Percentiles rank a stretch among this genome's conserved stretches.
Conservation (phyloP, 2,888 invertebrate genomes). For the Scelioninae gen. 2 region DNA sequence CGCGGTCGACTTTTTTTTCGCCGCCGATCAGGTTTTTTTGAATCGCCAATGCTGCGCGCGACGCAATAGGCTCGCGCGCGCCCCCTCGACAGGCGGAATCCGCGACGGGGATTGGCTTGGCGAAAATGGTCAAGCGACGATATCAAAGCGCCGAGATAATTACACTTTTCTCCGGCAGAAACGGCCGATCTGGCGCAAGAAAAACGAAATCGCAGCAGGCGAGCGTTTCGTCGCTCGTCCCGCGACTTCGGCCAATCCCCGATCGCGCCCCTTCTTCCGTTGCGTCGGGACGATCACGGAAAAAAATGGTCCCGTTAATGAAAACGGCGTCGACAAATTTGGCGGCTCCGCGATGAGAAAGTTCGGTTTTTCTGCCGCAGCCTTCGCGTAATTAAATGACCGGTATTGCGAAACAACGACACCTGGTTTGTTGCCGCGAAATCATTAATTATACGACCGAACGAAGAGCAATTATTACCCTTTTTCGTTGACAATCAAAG, state of each 20-base stretch:
- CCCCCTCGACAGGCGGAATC: constrained; percentile 14
- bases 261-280: not conserved
- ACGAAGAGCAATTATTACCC: not conserved
- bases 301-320: constrained; percentile 13
- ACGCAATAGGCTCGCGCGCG: no score
- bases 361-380: constrained; percentile 21
- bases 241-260: not conserved
- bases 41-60: constrained; percentile 30
- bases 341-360: constrained; percentile 16
- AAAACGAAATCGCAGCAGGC: constrained; percentile 4
- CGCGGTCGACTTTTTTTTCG: constrained; percentile 3
- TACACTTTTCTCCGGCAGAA: constrained; percentile 23
- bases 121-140: constrained; percentile 23
- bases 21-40: constrained; percentile 30
- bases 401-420: constrained; percentile 19
- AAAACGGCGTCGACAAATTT: constrained; percentile 25
- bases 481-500: no score
- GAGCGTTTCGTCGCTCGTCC: not conserved
- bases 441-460: constrained; percentile 16
- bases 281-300: constrained; percentile 6
- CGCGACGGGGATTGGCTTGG: constrained; percentile 22
- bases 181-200: not conserved
- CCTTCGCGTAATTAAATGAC: constrained; percentile 25
- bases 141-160: constrained; percentile 34
- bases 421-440: constrained; percentile 11